These are phyloP conservation scores for Athripsodes cinereus DNA, from an alignment of 2,888 invertebrate genomes.

Conservation along the genomic window DNA sequence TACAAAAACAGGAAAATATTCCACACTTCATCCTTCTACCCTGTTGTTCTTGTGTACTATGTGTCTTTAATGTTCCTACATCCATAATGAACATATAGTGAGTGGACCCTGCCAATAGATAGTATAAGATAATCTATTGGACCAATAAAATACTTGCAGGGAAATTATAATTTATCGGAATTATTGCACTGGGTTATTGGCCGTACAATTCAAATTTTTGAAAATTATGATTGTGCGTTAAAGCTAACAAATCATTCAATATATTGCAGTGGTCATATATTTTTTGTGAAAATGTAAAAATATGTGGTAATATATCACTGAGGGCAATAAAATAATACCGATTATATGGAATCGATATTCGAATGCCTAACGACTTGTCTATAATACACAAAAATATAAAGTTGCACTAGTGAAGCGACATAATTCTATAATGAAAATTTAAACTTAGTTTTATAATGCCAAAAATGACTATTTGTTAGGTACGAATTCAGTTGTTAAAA, in stretches of 20 bases:
- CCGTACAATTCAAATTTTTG: not conserved
- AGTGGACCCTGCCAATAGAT: not conserved
- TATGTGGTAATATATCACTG: not conserved
- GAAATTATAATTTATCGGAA: constrained; percentile 14
- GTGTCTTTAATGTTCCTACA: not conserved
- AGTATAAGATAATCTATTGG: not conserved
- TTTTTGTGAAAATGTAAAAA: not conserved
- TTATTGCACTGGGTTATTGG: constrained; percentile 9
- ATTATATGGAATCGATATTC: not conserved
- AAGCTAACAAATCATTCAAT: constrained; percentile 1
- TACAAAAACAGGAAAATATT: constrained; percentile 17
- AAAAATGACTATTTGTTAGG: too few relatives aligned
- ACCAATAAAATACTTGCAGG: constrained; percentile 12
- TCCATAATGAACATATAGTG: too few relatives aligned
- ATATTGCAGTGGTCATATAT: not conserved
- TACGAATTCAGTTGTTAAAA: too few relatives aligned
- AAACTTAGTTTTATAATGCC: too few relatives aligned
- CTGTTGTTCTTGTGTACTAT: too few relatives aligned
- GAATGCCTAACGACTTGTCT: not conserved
- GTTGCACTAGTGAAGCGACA: too few relatives aligned
- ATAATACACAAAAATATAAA: not conserved
- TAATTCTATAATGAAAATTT: too few relatives aligned
- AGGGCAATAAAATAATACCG: too few relatives aligned
- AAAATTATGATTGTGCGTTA: not conserved
- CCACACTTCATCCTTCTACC: not conserved